These are phyloP conservation scores for Agrenia bidenticulata DNA, from an alignment of 2,888 invertebrate genomes.

Conservation along the genomic window DNA sequence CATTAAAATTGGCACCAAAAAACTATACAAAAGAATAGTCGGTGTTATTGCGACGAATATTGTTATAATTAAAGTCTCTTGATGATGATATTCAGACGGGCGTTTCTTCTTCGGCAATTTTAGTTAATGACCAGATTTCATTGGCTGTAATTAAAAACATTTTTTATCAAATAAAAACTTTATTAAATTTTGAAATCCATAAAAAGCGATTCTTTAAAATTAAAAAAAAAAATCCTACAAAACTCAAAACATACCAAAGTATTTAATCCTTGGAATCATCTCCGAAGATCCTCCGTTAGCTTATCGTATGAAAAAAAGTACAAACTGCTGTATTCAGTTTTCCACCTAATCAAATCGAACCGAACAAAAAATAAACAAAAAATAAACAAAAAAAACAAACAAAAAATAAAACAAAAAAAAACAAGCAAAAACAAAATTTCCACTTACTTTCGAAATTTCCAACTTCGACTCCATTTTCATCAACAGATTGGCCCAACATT, in stretches of 20 bases:
- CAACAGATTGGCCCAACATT: constrained; percentile 1
- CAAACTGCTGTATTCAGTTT: neutral
- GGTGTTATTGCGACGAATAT: too few relatives aligned
- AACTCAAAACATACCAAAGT: constrained; percentile 2
- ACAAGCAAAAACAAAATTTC: neutral
- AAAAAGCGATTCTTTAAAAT: neutral
- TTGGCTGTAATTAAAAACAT: constrained; percentile 25
- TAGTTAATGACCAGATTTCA: constrained; percentile 37
- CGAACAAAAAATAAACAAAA: neutral
- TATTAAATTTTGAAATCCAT: neutral
- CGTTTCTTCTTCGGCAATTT: constrained; percentile 37
- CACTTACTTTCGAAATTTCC: constrained; percentile 6
- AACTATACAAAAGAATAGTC: too few relatives aligned
- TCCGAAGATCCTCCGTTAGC: neutral
- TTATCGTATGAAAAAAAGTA: constrained; percentile 10
- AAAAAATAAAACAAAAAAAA: neutral
- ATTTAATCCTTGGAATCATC: constrained; percentile 4
- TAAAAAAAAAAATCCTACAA: neutral
- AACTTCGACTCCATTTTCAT: constrained; percentile 2
- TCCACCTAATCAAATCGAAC: neutral
- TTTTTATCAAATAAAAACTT: neutral
- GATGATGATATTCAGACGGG: constrained; percentile 1
- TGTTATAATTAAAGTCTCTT: neutral
- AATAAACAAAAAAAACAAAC: neutral
- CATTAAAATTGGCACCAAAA: too few relatives aligned